Base-by-base conservation (phyloP, 1,140 invertebrate species). In the Heliconius melpomene region DNA sequence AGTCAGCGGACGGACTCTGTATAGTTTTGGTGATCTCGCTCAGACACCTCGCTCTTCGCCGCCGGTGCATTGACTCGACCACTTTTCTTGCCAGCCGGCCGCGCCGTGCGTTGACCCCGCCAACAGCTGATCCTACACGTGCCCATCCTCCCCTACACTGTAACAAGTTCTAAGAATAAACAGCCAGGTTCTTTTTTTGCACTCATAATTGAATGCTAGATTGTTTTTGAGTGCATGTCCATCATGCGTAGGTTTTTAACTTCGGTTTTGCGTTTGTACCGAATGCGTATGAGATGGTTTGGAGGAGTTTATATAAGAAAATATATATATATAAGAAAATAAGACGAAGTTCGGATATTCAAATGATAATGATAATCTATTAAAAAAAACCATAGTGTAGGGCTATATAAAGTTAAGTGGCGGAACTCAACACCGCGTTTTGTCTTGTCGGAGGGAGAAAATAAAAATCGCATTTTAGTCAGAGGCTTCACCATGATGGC, bases 101-200 rank as follows among this genome's bases (percentile, higher is more conserved):
- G 84, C 79, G 82, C 79, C 79, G 86, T 78, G 70, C 88, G 87
- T 86, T 85, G 85, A 87, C 86, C 87, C 82, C 83, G 71, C 84
- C 71, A 85, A 87, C 89, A 90, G 89, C 89, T 90, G 89, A 90
- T 89, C 84, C 81, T 85, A 86, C 89, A 89, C 88, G 89, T 89
- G 87, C 84, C 81, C 74, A 79, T 72, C 80, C 75, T 76, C 72
- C 74, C 79, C 79, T 54, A 70, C 76, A 75, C 57, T 72, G 77
- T 70, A 81, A 85, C 84, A 77, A 40, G 82, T 83, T 84, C 78
- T 80, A 76, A 82, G 84, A 86, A 85, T 83, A 86, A 83, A 81
- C 75, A 82, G 73, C 38, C 76, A 75, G 50, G 32, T 36, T 32
- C 32, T 79, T 76, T 87, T 87, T 87, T 87, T 84, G 81, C 81